Evolutionary conservation across 1,140 invertebrate species (phyloP).

Genomic region (Planococcus citri): DNA sequence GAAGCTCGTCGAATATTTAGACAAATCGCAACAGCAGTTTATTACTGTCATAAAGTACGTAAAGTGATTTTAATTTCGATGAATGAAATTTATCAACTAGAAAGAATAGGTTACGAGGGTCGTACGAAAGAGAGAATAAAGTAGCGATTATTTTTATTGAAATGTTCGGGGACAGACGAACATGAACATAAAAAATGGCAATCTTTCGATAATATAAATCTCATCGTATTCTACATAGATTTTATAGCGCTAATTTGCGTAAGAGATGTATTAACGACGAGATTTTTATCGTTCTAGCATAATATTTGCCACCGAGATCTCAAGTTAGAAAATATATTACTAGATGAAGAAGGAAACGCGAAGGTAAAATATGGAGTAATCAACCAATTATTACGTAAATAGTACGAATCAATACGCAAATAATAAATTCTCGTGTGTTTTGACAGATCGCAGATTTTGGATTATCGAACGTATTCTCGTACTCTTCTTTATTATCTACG

Average conservation of each 20-base stretch:
- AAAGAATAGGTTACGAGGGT: background rate
- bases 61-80: background rate
- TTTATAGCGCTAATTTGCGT: background rate
- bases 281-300: conserved; percentile 44
- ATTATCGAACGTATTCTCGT: conserved; percentile 93
- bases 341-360: conserved; percentile 90
- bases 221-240: no score
- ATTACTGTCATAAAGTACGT: conserved; percentile 89
- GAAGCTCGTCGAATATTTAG: conserved; percentile 93
- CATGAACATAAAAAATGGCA: no score
- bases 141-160: no score
- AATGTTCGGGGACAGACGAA: no score
- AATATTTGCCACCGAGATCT: conserved; percentile 96
- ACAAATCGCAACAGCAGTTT: conserved; percentile 93
- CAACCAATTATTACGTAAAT: no score
- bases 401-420: background rate
- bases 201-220: no score
- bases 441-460: conserved; percentile 95
- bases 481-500: conserved; percentile 73
- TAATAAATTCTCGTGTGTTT: background rate
- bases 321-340: conserved; percentile 95
- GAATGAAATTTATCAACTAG: conserved; percentile 34
- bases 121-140: no score
- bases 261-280: background rate
- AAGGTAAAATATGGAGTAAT: conserved; percentile 72